Conservation (phyloP, 1,140 invertebrate species). For the Cyclargus thomasi region DNA sequence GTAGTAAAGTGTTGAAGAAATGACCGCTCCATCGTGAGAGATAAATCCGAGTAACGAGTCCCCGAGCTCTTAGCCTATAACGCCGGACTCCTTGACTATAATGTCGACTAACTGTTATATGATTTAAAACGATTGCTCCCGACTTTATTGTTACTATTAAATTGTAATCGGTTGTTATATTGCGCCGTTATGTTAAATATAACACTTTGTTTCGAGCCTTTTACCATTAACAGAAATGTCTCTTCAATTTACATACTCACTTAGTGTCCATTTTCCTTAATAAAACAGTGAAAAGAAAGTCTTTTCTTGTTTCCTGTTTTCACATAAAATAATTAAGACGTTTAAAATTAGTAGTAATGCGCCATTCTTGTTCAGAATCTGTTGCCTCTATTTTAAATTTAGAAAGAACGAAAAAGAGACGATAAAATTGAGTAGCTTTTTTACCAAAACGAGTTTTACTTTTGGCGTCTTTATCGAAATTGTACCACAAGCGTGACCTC, state of each 20-base stretch:
- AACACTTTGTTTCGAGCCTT: not conserved
- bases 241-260: not conserved
- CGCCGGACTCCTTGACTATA: not conserved
- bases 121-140: not conserved
- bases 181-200: not conserved
- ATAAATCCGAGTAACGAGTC: not conserved
- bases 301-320: no score
- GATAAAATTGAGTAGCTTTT: no score
- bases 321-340: no score
- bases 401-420: no score
- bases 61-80: not conserved
- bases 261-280: no score
- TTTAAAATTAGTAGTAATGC: no score
- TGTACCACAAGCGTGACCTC: not conserved
- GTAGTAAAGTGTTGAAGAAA: conserved; percentile 1
- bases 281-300: no score
- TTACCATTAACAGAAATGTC: not conserved
- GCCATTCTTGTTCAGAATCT: no score
- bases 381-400: no score
- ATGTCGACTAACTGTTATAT: not conserved
- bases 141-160: not conserved
- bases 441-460: not conserved
- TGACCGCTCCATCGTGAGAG: not conserved
- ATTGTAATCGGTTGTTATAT: not conserved
- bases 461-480: not conserved